Conservation (phyloP, 2,797 vertebrate species). For the Aeoliscus strigatus region DNA sequence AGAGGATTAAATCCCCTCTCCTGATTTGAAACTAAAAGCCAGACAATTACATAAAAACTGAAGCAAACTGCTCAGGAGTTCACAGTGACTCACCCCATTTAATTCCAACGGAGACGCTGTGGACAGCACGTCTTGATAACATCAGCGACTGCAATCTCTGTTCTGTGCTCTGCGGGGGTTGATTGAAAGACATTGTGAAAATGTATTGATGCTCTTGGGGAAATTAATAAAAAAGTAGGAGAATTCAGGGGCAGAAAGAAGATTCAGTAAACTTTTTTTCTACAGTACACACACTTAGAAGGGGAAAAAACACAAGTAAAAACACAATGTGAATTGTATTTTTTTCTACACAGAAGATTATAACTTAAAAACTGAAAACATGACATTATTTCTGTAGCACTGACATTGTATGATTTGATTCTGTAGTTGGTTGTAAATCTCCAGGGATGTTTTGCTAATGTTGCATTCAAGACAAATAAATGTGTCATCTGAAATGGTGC, state of each 20-base stretch:
- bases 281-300: neutral
- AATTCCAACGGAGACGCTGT: conserved; percentile 33
- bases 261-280: too few species aligned
- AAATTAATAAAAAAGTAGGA: conserved; percentile 19
- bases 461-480: conserved; percentile 12
- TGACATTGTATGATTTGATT: too few species aligned
- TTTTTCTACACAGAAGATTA: too few species aligned
- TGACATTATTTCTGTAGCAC: too few species aligned
- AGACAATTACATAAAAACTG: conserved; percentile 24
- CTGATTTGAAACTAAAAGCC: conserved; percentile 17
- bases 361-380: too few species aligned
- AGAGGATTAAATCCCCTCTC: conserved; percentile 7
- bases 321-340: too few species aligned
- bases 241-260: neutral
- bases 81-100: conserved; percentile 21
- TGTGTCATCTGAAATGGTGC: conserved; percentile 24
- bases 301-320: conserved; percentile 14
- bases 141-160: conserved; percentile 29
- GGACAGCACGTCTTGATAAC: conserved; percentile 44
- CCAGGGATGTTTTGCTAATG: conserved; percentile 1
- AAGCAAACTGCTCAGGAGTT: conserved; percentile 18
- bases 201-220: conserved; percentile 24
- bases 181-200: conserved; percentile 38
- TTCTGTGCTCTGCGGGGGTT: conserved; percentile 34
- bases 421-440: conserved; percentile 1